Evolutionary conservation across 2,113 vertebrate species (phyloP).

Genomic region (Sapajus apella): DNA sequence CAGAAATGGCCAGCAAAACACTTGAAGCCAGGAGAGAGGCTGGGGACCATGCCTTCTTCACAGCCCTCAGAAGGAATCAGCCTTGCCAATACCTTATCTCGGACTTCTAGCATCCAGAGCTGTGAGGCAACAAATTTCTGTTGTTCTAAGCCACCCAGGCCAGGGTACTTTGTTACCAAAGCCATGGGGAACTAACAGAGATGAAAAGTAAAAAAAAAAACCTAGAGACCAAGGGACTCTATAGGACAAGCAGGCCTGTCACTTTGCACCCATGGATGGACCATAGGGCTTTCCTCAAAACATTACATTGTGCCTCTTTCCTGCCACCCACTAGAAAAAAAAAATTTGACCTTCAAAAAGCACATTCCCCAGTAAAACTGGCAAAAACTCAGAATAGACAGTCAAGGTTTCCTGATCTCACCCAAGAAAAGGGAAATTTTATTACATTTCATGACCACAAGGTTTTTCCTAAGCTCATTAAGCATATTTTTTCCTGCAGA

Average conservation of each 20-base stretch:
- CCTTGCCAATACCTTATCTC: background rate
- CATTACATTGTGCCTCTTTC: constrained; percentile 12
- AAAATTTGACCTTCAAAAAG: constrained; percentile 45
- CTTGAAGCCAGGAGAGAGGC: background rate
- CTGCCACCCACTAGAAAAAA: background rate
- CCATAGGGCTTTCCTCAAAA: constrained; percentile 46
- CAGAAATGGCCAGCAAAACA: background rate
- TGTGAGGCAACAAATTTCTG: background rate
- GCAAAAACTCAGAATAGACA: constrained; percentile 45
- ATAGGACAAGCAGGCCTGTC: background rate
- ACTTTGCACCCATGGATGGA: background rate
- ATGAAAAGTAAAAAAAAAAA: background rate
- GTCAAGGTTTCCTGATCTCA: constrained; percentile 70
- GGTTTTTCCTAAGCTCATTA: constrained; percentile 71
- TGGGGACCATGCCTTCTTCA: background rate
- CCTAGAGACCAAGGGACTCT: background rate
- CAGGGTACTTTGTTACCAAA: background rate
- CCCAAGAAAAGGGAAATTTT: constrained; percentile 63
- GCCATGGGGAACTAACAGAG: background rate
- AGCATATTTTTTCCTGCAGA: constrained; percentile 71
- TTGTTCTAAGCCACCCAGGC: background rate
- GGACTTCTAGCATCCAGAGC: background rate
- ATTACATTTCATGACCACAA: constrained; percentile 59
- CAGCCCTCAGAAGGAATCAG: background rate
- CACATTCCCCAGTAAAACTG: constrained; percentile 70